A percentile compares a stretch with the other conserved stretches of the same genome.
Evolutionary conservation across 2,113 vertebrate species (phyloP).

Genomic region (Diphyllodes magnificus): DNA sequence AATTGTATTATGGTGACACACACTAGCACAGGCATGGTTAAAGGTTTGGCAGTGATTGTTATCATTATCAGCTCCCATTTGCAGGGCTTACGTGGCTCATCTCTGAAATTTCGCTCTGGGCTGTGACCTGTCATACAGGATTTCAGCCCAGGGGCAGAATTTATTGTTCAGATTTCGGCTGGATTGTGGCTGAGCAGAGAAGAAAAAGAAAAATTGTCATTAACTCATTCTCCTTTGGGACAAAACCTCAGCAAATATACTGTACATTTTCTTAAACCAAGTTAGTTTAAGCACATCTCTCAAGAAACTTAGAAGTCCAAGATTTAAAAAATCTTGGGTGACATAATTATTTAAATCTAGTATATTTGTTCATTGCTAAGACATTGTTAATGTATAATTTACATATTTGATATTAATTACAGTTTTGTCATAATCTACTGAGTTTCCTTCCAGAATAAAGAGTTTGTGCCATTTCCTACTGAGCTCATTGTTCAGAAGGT

Average conservation of each 20-base stretch:
- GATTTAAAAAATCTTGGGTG: neutral
- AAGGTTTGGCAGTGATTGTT: constrained; percentile 5
- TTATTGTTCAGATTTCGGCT: neutral
- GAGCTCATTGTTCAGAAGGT: fast-evolving
- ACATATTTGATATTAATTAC: neutral
- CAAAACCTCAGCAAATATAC: neutral
- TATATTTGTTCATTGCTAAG: neutral
- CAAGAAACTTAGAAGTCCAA: neutral
- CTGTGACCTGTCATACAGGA: neutral
- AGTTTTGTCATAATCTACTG: neutral
- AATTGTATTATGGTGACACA: constrained; percentile 78
- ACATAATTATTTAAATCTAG: neutral
- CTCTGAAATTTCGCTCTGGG: neutral
- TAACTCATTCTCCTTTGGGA: neutral
- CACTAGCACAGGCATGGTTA: neutral
- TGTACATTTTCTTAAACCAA: neutral
- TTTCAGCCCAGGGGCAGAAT: constrained; percentile 19
- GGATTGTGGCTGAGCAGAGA: neutral
- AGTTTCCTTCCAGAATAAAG: neutral
- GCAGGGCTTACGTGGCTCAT: constrained; percentile 9
- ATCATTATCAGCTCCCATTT: constrained; percentile 8
- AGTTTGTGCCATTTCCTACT: neutral
- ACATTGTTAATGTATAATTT: neutral
- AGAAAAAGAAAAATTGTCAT: neutral
- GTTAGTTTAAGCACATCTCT: neutral